phyloP scores from a whole-genome alignment of 2,888 invertebrate genomes.

The Osmoderma eremita region DNA sequence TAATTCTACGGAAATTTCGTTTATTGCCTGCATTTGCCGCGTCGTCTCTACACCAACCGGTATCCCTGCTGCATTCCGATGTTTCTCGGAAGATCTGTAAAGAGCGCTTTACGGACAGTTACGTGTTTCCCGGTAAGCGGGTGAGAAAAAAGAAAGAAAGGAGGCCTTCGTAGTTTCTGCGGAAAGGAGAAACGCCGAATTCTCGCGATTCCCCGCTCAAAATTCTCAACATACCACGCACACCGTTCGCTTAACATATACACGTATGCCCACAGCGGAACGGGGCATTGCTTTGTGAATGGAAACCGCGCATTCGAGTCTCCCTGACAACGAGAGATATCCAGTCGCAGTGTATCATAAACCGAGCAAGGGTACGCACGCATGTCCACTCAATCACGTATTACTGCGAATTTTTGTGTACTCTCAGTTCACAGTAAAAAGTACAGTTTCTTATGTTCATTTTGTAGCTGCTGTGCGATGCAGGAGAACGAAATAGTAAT shows the following conservation, averaged over 20 bases:
- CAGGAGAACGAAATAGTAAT: no score
- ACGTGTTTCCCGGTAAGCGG: conserved; percentile 24
- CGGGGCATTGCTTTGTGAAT: no score
- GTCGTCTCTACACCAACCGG: not conserved
- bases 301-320: no score
- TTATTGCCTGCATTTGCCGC: not conserved
- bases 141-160: conserved; percentile 10
- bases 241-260: not conserved
- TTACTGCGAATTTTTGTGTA: no score
- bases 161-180: not conserved
- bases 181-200: conserved; percentile 21
- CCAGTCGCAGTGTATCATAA: no score
- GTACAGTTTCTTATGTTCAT: no score
- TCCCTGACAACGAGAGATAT: no score
- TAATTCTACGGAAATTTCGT: not conserved
- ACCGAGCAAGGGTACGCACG: no score
- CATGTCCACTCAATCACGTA: no score
- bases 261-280: no score
- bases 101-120: conserved; percentile 27
- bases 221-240: conserved; percentile 10
- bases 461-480: no score
- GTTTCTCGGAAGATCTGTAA: conserved; percentile 21
- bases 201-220: conserved; percentile 13
- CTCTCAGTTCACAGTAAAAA: no score
- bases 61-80: conserved; percentile 1